phyloP scores from a whole-genome alignment of 2,797 vertebrate genomes.

The Rhodeus uyekii region DNA sequence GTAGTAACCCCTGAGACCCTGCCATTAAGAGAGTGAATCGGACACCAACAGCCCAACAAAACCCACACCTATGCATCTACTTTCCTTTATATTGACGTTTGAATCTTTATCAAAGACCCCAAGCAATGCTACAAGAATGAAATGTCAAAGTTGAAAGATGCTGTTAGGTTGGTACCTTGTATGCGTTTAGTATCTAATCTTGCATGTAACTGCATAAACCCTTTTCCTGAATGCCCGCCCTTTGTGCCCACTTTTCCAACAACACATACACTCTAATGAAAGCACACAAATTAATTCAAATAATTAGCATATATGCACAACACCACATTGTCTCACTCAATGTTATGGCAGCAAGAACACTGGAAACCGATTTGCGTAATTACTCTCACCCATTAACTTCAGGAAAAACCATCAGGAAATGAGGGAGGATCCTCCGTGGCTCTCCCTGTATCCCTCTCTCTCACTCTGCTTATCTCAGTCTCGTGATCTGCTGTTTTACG shows the following conservation, averaged over 20 bases:
- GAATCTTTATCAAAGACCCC: not conserved
- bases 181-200: not conserved
- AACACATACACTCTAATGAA: not conserved
- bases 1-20: not conserved
- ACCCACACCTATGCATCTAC: not conserved
- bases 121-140: not conserved
- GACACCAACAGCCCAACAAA: not conserved
- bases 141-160: not conserved
- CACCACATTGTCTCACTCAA: not conserved
- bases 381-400: constrained; percentile 79
- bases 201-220: not conserved
- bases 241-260: not conserved
- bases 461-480: not conserved
- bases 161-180: not conserved
- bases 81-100: not conserved
- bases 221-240: not conserved
- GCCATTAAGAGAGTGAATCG: not conserved
- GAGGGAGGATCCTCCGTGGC: constrained; percentile 10
- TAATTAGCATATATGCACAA: constrained; percentile 14
- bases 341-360: constrained; percentile 21
- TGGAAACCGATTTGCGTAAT: constrained; percentile 69
- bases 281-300: not conserved
- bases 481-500: not conserved
- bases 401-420: constrained; percentile 53
- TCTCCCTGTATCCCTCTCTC: not conserved